phyloP scores from a whole-genome alignment of 2,113 vertebrate species.

The Atherinomorus stipes region DNA sequence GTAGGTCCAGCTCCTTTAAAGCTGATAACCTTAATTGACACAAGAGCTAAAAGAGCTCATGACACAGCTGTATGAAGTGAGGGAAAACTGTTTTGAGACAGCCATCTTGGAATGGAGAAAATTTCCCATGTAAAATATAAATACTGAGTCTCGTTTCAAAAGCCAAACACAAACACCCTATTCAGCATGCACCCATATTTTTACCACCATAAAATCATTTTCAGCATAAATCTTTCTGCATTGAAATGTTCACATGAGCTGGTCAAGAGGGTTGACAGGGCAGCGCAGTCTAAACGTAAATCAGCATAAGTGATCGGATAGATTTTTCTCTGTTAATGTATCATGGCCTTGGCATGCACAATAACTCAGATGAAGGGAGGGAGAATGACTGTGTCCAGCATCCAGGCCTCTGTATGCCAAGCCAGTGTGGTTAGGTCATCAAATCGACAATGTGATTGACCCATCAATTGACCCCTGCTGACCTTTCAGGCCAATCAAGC shows the following conservation, averaged over 20 bases:
- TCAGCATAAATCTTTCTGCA: conserved; percentile 78
- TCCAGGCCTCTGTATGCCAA: conserved; percentile 53
- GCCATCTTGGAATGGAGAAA: not conserved
- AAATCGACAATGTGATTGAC: conserved; percentile 83
- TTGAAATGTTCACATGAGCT: conserved; percentile 69
- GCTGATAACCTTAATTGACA: conserved; percentile 65
- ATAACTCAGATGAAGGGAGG: conserved; percentile 77
- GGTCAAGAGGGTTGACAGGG: conserved; percentile 68
- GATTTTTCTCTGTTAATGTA: conserved; percentile 84
- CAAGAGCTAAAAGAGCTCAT: conserved; percentile 1
- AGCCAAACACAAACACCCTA: conserved; percentile 22
- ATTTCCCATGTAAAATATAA: not conserved
- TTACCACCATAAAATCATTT: conserved; percentile 73
- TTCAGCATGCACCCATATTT: conserved; percentile 47
- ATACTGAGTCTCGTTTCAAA: conserved; percentile 1
- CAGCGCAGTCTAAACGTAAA: conserved; percentile 72
- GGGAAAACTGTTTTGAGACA: not conserved
- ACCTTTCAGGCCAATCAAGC: conserved; percentile 82
- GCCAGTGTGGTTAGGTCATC: conserved; percentile 71
- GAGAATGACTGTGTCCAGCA: conserved; percentile 33
- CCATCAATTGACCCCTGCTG: conserved; percentile 79
- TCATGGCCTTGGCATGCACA: conserved; percentile 61
- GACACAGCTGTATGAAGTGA: not conserved
- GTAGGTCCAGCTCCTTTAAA: conserved; percentile 66
- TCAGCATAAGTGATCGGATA: conserved; percentile 80